Conservation (phyloP, 2,113 vertebrate genomes). For the Grammomys surdaster region DNA sequence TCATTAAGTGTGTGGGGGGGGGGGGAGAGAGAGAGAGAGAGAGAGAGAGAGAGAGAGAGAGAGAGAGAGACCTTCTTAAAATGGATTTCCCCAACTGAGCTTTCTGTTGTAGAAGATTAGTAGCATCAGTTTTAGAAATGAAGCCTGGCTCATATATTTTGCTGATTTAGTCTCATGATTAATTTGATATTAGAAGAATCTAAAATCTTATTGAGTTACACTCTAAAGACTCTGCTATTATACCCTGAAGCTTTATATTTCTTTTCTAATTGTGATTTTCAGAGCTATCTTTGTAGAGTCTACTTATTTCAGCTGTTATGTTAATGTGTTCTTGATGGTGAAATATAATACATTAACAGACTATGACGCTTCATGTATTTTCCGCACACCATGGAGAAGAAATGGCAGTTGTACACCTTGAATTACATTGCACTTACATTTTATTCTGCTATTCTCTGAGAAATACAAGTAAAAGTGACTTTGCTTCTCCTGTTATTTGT, state of each 20-base stretch:
- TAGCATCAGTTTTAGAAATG: not conserved
- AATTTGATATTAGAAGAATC: slow-evolving; percentile 16
- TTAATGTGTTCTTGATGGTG: not conserved
- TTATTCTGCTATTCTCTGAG: not conserved
- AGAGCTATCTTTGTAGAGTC: not conserved
- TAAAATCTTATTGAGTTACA: not conserved
- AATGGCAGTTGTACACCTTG: not conserved
- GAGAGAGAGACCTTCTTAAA: not conserved
- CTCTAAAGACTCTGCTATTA: not conserved
- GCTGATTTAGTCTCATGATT: not conserved
- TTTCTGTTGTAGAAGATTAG: not conserved
- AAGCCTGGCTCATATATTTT: not conserved
- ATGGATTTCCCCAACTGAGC: slow-evolving; percentile 25
- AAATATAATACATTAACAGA: not conserved
- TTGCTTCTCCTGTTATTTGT: not conserved
- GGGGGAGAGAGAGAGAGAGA: too few species aligned
- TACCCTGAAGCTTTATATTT: not conserved
- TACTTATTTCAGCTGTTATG: not conserved
- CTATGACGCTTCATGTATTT: not conserved
- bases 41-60: too few species aligned
- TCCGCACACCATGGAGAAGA: not conserved
- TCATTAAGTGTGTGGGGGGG: too few species aligned
- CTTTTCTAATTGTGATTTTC: not conserved
- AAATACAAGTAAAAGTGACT: not conserved
- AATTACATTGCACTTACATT: not conserved